phyloP scores from a whole-genome alignment of 2,888 invertebrate genomes.

The Eretmocerus hayati region DNA sequence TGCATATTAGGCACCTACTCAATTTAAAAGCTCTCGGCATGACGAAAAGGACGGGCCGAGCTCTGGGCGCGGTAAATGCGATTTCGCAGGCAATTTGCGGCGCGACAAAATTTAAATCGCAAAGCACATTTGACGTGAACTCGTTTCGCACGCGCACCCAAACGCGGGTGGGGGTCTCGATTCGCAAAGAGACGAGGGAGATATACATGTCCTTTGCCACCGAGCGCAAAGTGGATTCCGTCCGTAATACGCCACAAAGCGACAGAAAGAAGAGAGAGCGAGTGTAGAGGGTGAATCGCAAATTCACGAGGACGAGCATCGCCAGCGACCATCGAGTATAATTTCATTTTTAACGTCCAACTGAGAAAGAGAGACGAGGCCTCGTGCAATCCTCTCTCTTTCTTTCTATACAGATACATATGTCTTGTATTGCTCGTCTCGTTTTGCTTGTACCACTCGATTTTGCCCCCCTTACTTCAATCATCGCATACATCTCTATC shows the following conservation, averaged over 20 bases:
- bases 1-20: no score
- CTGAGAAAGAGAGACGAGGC: neutral
- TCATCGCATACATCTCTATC: no score
- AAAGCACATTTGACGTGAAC: slow-evolving; percentile 36
- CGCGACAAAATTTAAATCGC: slow-evolving; percentile 47
- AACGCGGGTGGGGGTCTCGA: slow-evolving; percentile 17
- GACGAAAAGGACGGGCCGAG: no score
- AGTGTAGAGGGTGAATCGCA: slow-evolving; percentile 43
- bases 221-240: slow-evolving; percentile 42
- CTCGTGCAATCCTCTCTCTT: neutral
- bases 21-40: no score
- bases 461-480: no score
- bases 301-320: slow-evolving; percentile 32
- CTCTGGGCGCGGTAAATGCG: slow-evolving; percentile 30
- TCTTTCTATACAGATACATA: neutral
- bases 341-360: slow-evolving; percentile 40
- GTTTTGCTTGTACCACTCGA: no score
- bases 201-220: slow-evolving; percentile 36
- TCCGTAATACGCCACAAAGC: slow-evolving; percentile 29
- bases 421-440: no score
- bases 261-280: no score
- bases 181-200: slow-evolving; percentile 17
- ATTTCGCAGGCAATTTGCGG: slow-evolving; percentile 43
- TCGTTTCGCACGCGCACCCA: slow-evolving; percentile 16
- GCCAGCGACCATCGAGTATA: slow-evolving; percentile 26